phyloP scores from a whole-genome alignment of 1,140 invertebrate genomes.

The Trachymyrmex septentrionalis region DNA sequence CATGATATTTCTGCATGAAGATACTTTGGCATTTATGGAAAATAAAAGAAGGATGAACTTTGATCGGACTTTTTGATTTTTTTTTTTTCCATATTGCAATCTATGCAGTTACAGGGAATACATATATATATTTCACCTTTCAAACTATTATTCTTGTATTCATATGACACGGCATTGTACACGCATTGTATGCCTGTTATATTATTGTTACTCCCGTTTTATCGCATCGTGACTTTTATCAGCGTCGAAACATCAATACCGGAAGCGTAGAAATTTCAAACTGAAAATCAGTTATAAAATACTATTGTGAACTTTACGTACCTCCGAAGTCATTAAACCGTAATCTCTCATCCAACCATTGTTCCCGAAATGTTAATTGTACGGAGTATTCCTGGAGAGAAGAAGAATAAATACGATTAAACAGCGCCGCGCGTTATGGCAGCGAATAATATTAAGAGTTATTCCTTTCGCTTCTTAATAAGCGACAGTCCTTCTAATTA shows the following conservation, averaged over 20 bases:
- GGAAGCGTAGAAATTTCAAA: conserved; percentile 3
- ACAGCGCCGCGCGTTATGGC: conserved; percentile 17
- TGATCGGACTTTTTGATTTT: neutral
- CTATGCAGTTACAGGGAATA: neutral
- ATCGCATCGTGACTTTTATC: neutral
- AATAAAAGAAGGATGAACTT: neutral
- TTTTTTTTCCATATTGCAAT: neutral
- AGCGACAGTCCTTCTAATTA: conserved; percentile 35
- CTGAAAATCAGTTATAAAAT: neutral
- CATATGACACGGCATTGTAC: neutral
- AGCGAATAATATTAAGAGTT: conserved; percentile 16
- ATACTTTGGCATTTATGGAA: conserved; percentile 35
- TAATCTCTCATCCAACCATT: conserved; percentile 97
- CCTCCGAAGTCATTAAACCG: conserved; percentile 96
- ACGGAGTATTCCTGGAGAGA: conserved; percentile 96
- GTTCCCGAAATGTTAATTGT: conserved; percentile 97
- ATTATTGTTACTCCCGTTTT: neutral
- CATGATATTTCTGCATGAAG: neutral
- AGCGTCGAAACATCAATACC: neutral
- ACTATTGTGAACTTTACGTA: conserved; percentile 76
- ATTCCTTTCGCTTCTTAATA: conserved; percentile 27
- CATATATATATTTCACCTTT: neutral
- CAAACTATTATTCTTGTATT: conserved; percentile 22
- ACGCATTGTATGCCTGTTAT: neutral
- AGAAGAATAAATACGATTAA: conserved; percentile 50